Evolutionary conservation across 2,797 vertebrate species (phyloP).

Genomic region (Eulemur mongoz): DNA sequence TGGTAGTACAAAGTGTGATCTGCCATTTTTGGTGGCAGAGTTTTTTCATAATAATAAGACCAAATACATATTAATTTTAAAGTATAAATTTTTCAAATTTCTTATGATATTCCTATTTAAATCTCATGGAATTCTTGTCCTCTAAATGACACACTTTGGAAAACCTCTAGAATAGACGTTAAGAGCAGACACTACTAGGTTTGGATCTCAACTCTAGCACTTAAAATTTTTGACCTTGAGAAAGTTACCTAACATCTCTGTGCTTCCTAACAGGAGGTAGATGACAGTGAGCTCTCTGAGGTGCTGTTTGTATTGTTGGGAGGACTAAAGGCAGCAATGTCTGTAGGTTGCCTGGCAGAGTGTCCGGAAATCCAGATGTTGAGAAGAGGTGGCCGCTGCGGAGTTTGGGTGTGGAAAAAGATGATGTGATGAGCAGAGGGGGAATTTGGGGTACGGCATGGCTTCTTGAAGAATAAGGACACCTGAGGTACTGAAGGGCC

Average conservation of each 20-base stretch:
- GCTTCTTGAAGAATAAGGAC: neutral
- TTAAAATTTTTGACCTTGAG: neutral
- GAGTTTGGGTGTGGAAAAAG: neutral
- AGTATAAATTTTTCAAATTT: neutral
- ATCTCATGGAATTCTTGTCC: neutral
- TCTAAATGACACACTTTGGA: neutral
- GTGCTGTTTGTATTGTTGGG: neutral
- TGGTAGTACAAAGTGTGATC: neutral
- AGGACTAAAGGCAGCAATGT: neutral
- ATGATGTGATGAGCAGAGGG: neutral
- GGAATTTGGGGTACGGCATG: neutral
- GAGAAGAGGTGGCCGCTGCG: neutral
- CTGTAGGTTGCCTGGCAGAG: neutral
- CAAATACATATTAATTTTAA: neutral
- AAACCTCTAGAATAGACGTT: neutral
- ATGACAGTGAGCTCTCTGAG: neutral
- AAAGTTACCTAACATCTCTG: neutral
- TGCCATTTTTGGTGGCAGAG: neutral
- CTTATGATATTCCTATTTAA: neutral
- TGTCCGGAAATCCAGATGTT: neutral
- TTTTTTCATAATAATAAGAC: neutral
- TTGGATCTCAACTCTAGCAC: neutral
- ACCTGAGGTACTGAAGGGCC: neutral
- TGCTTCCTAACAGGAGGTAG: neutral
- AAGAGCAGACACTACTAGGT: neutral